Conservation (phyloP, 1,140 invertebrate species). For the Ceratina calcarata region DNA sequence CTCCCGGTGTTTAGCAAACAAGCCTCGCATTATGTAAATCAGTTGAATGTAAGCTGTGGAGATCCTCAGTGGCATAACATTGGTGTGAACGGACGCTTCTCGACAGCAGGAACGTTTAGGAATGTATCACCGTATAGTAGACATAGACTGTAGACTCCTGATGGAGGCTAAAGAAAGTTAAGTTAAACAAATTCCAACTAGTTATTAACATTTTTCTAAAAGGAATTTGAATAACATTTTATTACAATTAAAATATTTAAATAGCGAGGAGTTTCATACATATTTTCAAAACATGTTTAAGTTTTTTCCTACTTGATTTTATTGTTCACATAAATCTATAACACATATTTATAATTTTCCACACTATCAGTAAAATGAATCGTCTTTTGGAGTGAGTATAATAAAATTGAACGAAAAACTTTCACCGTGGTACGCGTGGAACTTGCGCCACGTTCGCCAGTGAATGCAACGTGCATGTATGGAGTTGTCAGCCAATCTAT, state of each 20-base stretch:
- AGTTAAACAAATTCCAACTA: no score
- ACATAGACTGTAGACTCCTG: background rate
- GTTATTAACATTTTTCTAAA: no score
- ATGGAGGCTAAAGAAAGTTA: no score
- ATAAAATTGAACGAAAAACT: conserved; percentile 9
- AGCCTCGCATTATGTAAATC: background rate
- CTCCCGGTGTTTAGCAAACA: background rate
- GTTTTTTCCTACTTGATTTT: no score
- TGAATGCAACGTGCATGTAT: conserved; percentile 9
- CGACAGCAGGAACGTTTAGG: background rate
- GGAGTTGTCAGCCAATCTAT: conserved; percentile 6
- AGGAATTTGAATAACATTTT: no score
- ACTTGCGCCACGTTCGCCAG: conserved; percentile 24
- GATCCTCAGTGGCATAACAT: background rate
- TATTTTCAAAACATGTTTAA: no score
- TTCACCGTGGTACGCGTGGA: conserved; percentile 6
- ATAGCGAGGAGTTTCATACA: no score
- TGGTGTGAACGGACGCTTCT: background rate
- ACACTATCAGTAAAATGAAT: no score
- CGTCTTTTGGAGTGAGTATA: background rate
- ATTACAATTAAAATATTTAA: no score
- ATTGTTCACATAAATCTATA: no score
- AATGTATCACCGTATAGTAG: background rate
- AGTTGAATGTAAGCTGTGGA: background rate
- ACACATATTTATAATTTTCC: no score